phyloP scores from a whole-genome alignment of 2,113 vertebrate species.

The Gobio gobio region DNA sequence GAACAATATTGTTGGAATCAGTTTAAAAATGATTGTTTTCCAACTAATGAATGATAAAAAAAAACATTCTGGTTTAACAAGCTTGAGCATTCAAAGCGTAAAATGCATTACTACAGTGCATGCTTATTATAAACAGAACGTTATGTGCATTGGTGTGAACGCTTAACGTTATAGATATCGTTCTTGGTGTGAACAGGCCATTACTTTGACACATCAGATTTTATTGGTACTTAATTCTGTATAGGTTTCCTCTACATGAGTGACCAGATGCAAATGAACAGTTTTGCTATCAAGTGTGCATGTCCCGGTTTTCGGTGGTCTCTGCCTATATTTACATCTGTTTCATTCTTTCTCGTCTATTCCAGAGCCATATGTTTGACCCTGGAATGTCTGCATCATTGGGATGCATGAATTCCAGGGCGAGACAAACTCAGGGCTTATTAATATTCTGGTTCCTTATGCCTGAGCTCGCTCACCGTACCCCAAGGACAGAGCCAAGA shows the following conservation, averaged over 20 bases:
- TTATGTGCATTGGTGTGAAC: too few species aligned
- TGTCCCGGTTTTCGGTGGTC: neutral
- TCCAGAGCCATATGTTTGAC: constrained; percentile 3
- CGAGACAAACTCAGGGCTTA: constrained; percentile 9
- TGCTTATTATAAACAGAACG: too few species aligned
- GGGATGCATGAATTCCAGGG: constrained; percentile 27
- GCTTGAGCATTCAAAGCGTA: too few species aligned
- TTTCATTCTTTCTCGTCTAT: constrained; percentile 12
- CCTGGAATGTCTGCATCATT: constrained; percentile 16
- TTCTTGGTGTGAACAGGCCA: too few species aligned
- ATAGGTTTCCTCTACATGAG: neutral
- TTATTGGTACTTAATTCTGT: too few species aligned
- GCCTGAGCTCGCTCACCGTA: neutral
- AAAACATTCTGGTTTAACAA: too few species aligned
- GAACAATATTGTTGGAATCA: too few species aligned
- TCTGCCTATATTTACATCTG: constrained; percentile 24
- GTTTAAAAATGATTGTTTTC: too few species aligned
- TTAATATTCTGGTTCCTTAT: constrained; percentile 20
- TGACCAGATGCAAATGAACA: neutral
- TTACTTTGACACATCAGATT: too few species aligned
- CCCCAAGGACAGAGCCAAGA: constrained; percentile 19
- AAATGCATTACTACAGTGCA: too few species aligned
- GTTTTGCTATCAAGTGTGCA: neutral
- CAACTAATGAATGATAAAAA: too few species aligned
- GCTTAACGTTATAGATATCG: too few species aligned